These are phyloP conservation scores for Psittacula derbiana DNA, from an alignment of 2,797 vertebrate species.

Conservation along the genomic window DNA sequence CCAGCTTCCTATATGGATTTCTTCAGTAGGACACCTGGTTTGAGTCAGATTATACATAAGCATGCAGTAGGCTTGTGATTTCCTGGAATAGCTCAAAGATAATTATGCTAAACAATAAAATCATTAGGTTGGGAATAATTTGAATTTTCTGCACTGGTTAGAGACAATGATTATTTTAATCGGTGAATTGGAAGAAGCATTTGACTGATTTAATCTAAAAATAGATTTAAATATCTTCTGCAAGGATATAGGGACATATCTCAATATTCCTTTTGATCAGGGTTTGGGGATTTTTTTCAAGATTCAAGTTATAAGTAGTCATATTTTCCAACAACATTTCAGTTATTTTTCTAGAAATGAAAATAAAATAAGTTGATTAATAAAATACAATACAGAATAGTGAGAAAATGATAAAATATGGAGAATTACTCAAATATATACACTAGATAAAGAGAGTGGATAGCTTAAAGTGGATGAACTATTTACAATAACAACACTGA, in stretches of 20 bases:
- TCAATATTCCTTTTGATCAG: neutral
- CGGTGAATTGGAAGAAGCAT: constrained; percentile 18
- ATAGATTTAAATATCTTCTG: constrained; percentile 6
- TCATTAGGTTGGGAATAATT: neutral
- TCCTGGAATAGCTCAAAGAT: neutral
- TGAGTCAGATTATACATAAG: neutral
- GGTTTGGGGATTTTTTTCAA: neutral
- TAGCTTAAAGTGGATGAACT: neutral
- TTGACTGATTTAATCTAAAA: constrained; percentile 30
- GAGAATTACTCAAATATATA: neutral
- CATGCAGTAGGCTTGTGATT: neutral
- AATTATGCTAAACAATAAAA: constrained; percentile 31
- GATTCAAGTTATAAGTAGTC: neutral
- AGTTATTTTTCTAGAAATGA: constrained; percentile 19
- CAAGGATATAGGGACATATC: neutral
- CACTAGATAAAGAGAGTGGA: neutral
- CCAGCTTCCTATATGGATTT: neutral
- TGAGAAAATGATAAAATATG: neutral
- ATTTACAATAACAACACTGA: neutral
- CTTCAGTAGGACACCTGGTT: neutral
- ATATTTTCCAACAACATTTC: neutral
- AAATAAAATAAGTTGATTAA: neutral
- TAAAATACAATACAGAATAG: neutral
- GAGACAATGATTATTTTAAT: constrained; percentile 36
- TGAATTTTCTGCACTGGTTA: constrained; percentile 24